Conservation (phyloP, 2,113 vertebrate species). For the Dolichotis patagonum region DNA sequence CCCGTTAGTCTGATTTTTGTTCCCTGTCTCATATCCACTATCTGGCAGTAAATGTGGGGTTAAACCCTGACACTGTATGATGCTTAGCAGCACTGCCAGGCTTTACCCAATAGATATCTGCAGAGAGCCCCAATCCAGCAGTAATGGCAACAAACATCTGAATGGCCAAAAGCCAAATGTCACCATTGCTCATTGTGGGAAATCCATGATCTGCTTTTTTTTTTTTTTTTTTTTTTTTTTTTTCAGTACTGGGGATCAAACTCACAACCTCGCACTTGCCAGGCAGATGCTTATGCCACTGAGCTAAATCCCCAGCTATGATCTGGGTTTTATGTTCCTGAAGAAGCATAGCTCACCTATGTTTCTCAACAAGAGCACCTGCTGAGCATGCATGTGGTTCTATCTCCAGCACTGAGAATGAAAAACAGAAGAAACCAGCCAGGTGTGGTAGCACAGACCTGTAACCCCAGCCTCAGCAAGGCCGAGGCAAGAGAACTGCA, state of each 20-base stretch:
- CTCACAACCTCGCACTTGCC: too few species aligned
- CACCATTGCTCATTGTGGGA: not conserved
- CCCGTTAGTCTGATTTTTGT: not conserved
- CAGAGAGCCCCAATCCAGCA: not conserved
- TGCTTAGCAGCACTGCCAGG: not conserved
- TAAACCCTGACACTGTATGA: not conserved
- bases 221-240: too few species aligned
- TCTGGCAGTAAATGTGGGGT: not conserved
- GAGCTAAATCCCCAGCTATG: too few species aligned
- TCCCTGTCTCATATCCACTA: not conserved
- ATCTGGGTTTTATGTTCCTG: not conserved
- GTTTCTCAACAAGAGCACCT: not conserved
- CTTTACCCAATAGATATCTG: not conserved
- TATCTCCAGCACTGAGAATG: not conserved
- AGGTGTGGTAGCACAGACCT: not conserved
- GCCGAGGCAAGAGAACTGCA: not conserved
- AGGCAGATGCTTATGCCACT: too few species aligned
- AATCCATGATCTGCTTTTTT: not conserved
- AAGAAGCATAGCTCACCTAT: too few species aligned
- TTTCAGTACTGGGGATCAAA: too few species aligned
- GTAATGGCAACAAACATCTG: not conserved
- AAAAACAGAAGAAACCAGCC: not conserved
- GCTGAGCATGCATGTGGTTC: not conserved
- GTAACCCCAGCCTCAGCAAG: not conserved
- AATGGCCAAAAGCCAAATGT: not conserved